Conservation (phyloP, 2,888 invertebrate species). For the Salticus scenicus region DNA sequence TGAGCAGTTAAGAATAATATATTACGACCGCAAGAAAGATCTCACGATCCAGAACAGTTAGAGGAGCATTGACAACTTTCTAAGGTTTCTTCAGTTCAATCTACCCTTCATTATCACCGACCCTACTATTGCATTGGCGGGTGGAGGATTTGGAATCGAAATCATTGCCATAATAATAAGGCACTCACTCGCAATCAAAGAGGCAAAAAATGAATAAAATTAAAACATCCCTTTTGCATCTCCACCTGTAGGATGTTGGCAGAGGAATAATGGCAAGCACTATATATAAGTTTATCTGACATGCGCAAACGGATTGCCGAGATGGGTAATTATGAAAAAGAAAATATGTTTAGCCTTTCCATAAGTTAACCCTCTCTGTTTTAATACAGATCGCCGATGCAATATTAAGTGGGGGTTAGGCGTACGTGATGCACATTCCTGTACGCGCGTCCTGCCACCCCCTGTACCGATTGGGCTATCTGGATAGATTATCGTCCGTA, state of each 20-base stretch:
- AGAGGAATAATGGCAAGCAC: not conserved
- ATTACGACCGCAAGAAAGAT: not conserved
- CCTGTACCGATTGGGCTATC: conserved; percentile 24
- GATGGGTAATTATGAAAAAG: conserved; percentile 42
- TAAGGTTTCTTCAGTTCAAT: not conserved
- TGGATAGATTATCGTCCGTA: conserved; percentile 30
- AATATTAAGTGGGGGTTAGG: conserved; percentile 33
- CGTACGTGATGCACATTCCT: conserved; percentile 52
- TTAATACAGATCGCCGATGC: conserved; percentile 47
- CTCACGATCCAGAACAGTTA: not conserved
- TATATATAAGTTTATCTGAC: conserved; percentile 41
- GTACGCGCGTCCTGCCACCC: conserved; percentile 31
- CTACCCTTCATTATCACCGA: conserved; percentile 4
- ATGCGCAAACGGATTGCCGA: conserved; percentile 19
- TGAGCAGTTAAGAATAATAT: conserved; percentile 16
- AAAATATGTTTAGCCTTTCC: conserved; percentile 11
- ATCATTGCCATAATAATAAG: conserved; percentile 2
- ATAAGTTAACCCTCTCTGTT: conserved; percentile 36
- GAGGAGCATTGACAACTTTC: conserved; percentile 11
- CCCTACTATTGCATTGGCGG: not conserved
- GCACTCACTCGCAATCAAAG: conserved; percentile 1
- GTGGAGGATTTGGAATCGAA: not conserved
- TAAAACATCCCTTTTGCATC: not conserved
- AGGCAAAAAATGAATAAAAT: not conserved
- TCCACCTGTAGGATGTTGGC: conserved; percentile 2